phyloP scores from a whole-genome alignment of 2,888 invertebrate genomes.

The Oligia fasciuncula region DNA sequence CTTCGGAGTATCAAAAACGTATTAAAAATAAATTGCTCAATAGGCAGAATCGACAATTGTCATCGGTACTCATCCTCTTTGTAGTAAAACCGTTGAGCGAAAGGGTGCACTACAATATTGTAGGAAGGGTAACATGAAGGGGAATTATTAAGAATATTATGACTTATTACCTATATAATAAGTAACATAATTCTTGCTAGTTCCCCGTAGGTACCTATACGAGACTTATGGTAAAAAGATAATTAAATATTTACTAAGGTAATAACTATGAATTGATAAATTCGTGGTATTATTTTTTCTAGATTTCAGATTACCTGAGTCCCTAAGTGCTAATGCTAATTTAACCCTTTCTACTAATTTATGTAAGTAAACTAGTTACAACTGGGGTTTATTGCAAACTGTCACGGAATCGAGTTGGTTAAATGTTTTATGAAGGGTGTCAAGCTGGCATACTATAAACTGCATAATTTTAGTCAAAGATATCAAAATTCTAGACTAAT shows the following conservation, averaged over 20 bases:
- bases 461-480: neutral
- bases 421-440: neutral
- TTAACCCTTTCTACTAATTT: constrained; percentile 25
- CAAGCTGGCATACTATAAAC: constrained; percentile 3
- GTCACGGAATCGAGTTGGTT: constrained; percentile 9
- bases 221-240: neutral
- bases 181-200: neutral
- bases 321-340: neutral
- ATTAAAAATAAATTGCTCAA: constrained; percentile 57
- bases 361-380: constrained; percentile 8
- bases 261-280: neutral
- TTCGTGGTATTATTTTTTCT: neutral
- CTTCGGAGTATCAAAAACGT: constrained; percentile 29
- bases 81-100: constrained; percentile 46
- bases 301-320: neutral
- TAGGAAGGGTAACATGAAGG: constrained; percentile 34
- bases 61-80: constrained; percentile 61
- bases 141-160: constrained; percentile 7
- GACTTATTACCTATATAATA: neutral
- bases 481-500: neutral
- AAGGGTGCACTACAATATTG: constrained; percentile 45
- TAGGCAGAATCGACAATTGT: constrained; percentile 59
- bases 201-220: neutral
- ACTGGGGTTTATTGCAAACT: constrained; percentile 15
- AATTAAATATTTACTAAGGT: too few relatives aligned